phyloP scores from a whole-genome alignment of 2,113 vertebrate genomes.

The Burhinus bistriatus region DNA sequence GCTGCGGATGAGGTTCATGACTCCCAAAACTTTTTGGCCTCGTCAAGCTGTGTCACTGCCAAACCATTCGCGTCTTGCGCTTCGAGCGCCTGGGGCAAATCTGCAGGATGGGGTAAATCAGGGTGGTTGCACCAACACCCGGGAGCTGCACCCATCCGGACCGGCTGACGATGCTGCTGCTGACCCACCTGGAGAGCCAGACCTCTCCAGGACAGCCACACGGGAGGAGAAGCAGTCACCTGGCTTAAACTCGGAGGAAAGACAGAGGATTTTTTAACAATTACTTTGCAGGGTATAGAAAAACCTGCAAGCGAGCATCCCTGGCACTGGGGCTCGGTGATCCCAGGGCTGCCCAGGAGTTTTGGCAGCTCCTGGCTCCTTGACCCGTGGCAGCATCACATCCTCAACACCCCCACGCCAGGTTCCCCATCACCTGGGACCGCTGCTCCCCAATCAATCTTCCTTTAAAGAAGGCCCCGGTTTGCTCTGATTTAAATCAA shows the following conservation, averaged over 20 bases:
- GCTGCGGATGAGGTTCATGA: rapidly evolving
- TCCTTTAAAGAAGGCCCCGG: neutral
- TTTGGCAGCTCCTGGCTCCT: neutral
- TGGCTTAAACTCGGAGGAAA: neutral
- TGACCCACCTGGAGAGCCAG: neutral
- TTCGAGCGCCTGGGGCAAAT: neutral
- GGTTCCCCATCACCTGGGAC: neutral
- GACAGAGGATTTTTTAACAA: rapidly evolving
- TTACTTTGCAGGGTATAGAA: neutral
- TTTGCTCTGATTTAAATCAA: neutral
- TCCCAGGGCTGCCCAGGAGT: rapidly evolving
- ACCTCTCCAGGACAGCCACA: rapidly evolving
- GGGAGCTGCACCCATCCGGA: neutral
- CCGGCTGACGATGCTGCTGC: rapidly evolving
- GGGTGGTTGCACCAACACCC: rapidly evolving
- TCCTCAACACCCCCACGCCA: rapidly evolving
- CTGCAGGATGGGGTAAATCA: neutral
- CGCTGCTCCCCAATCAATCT: neutral
- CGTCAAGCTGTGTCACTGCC: neutral
- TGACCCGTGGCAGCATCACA: rapidly evolving
- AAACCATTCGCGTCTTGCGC: rapidly evolving
- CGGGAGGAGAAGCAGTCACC: neutral
- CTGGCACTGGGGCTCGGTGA: rapidly evolving
- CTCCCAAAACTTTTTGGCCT: rapidly evolving
- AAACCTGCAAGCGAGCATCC: rapidly evolving